Percentiles rank a stretch among this genome's conserved stretches.
Evolutionary conservation across 2,888 invertebrate species (phyloP).

Genomic region (Philopedon plagiatum): DNA sequence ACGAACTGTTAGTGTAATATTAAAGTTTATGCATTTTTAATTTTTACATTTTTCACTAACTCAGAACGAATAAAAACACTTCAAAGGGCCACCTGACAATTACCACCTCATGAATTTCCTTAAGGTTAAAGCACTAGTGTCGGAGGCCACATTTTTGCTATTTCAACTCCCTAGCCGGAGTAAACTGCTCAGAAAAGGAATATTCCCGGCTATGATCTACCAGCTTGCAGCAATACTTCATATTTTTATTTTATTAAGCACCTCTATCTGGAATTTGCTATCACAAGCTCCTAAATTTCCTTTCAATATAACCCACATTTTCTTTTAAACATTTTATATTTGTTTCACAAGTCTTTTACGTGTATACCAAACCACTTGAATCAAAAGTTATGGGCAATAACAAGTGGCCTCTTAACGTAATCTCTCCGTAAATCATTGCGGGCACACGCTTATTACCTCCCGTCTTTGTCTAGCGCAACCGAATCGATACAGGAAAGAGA

Average conservation of each 20-base stretch:
- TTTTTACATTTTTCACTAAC: too few relatives aligned
- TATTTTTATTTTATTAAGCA: background rate
- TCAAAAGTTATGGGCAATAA: conserved; percentile 70
- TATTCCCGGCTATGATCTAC: too few relatives aligned
- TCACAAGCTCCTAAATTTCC: background rate
- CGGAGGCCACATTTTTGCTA: too few relatives aligned
- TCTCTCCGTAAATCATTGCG: conserved; percentile 68
- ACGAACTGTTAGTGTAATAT: too few relatives aligned
- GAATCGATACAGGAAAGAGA: conserved; percentile 47
- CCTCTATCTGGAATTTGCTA: background rate
- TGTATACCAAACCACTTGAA: conserved; percentile 63
- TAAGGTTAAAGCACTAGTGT: too few relatives aligned
- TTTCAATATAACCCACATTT: background rate
- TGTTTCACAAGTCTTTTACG: conserved; percentile 11
- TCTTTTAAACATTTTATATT: background rate
- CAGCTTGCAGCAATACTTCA: too few relatives aligned
- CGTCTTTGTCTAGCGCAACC: conserved; percentile 54
- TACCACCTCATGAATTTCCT: too few relatives aligned
- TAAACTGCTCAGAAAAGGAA: too few relatives aligned
- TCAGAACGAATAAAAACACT: too few relatives aligned
- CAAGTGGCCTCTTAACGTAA: conserved; percentile 70
- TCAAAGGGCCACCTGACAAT: too few relatives aligned
- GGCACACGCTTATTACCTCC: conserved; percentile 64
- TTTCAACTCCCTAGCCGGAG: too few relatives aligned
- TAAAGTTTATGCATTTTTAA: too few relatives aligned